These are phyloP conservation scores for Scelioninae gen. 1 DNA, from an alignment of 2,888 invertebrate species.

Conservation along the genomic window DNA sequence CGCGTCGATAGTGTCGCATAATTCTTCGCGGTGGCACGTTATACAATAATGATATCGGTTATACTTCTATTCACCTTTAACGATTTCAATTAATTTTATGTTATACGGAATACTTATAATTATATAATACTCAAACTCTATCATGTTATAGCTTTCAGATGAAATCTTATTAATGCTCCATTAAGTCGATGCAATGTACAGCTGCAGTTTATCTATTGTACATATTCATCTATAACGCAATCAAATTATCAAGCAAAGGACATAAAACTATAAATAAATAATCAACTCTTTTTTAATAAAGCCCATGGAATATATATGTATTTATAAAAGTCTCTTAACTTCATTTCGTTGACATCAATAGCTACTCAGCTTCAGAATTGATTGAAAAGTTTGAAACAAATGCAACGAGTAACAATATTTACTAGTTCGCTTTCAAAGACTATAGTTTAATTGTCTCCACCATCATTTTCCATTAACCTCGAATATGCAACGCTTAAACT, in stretches of 20 bases:
- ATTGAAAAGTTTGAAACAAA: constrained; percentile 2
- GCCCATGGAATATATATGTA: too few species aligned
- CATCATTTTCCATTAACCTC: neutral
- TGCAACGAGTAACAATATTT: neutral
- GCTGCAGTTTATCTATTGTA: constrained; percentile 1
- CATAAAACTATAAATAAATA: too few species aligned
- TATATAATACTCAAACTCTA: constrained; percentile 30
- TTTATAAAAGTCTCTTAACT: too few species aligned
- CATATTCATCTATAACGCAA: too few species aligned
- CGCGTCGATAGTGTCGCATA: constrained; percentile 35
- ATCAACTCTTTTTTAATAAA: too few species aligned
- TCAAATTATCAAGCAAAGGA: too few species aligned
- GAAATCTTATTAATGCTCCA: constrained; percentile 6
- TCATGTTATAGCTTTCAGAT: constrained; percentile 14
- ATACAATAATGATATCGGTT: constrained; percentile 44
- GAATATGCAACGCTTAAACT: constrained; percentile 4
- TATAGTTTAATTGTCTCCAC: constrained; percentile 2
- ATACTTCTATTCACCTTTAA: constrained; percentile 29
- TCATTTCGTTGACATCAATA: neutral
- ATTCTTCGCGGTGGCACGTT: constrained; percentile 24
- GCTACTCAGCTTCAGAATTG: neutral
- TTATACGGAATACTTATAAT: constrained; percentile 40
- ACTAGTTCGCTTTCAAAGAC: neutral
- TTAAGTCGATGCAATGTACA: constrained; percentile 27
- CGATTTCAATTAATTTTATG: constrained; percentile 42